phyloP scores from a whole-genome alignment of 2,113 vertebrate species.

The Urocynchramus pylzowi region DNA sequence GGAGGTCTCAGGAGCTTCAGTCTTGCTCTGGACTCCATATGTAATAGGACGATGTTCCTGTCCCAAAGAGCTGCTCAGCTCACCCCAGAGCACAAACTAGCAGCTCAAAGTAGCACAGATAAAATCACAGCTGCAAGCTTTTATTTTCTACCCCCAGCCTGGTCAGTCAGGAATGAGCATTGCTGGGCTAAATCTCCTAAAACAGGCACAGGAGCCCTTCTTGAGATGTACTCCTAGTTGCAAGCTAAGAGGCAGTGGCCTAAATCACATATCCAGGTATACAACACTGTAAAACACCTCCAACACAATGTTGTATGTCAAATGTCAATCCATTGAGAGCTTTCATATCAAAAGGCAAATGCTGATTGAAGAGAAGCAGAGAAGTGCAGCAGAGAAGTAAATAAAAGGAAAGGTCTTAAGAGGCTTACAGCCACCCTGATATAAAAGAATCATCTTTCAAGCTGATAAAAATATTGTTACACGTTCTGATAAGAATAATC shows the following conservation, averaged over 20 bases:
- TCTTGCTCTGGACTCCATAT: background rate
- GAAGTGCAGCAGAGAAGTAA: background rate
- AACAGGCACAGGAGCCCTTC: background rate
- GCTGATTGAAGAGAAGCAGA: background rate
- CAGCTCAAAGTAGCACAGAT: background rate
- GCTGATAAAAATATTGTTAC: constrained; percentile 49
- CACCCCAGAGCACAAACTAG: background rate
- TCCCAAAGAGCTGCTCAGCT: background rate
- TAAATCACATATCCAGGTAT: background rate
- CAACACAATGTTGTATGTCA: background rate
- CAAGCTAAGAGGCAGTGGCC: background rate
- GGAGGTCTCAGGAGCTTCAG: background rate
- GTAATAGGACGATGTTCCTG: background rate
- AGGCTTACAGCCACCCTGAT: background rate
- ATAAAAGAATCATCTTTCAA: constrained; percentile 52
- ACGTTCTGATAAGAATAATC: constrained; percentile 44
- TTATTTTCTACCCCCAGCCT: background rate
- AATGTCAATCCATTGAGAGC: background rate
- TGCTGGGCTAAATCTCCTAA: background rate
- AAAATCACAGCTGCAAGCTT: background rate
- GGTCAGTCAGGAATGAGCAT: background rate
- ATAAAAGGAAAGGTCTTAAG: background rate
- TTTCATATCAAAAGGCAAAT: background rate
- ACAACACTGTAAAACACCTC: background rate
- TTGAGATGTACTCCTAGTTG: background rate